Evolutionary conservation across 1,140 invertebrate species (phyloP).

Genomic region (Tribolium castaneum): DNA sequence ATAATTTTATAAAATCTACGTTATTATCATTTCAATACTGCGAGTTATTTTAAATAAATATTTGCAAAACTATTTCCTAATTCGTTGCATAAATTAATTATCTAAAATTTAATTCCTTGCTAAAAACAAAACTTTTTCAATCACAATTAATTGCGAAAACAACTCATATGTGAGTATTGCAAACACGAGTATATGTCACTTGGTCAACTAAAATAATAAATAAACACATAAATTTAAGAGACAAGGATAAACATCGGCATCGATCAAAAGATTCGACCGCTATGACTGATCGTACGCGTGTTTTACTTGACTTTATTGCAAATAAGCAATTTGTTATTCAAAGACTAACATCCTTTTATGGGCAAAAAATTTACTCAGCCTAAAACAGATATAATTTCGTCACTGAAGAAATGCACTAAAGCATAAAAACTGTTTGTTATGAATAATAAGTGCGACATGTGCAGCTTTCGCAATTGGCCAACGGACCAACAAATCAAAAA

Average conservation of each 20-base stretch:
- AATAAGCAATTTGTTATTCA: slow-evolving; percentile 6
- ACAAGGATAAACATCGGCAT: slow-evolving; percentile 6
- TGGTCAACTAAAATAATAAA: neutral
- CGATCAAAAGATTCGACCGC: neutral
- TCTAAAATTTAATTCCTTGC: too few relatives aligned
- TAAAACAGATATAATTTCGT: too few relatives aligned
- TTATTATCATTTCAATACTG: too few relatives aligned
- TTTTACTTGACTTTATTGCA: neutral
- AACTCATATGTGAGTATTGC: neutral
- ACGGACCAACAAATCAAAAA: neutral
- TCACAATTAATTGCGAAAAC: too few relatives aligned
- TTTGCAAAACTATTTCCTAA: too few relatives aligned
- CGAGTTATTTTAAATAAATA: too few relatives aligned
- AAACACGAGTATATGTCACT: neutral
- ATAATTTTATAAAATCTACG: too few relatives aligned
- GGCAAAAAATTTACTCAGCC: too few relatives aligned
- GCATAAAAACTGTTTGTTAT: slow-evolving; percentile 20
- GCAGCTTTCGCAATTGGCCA: neutral
- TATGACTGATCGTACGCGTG: neutral
- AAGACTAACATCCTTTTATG: neutral
- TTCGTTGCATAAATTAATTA: too few relatives aligned
- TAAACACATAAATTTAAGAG: neutral
- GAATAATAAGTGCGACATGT: slow-evolving; percentile 4
- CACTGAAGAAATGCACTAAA: neutral
- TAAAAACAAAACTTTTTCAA: too few relatives aligned